These are phyloP conservation scores for Octopus sinensis DNA, from an alignment of 1,140 invertebrate genomes.

Conservation along the genomic window DNA sequence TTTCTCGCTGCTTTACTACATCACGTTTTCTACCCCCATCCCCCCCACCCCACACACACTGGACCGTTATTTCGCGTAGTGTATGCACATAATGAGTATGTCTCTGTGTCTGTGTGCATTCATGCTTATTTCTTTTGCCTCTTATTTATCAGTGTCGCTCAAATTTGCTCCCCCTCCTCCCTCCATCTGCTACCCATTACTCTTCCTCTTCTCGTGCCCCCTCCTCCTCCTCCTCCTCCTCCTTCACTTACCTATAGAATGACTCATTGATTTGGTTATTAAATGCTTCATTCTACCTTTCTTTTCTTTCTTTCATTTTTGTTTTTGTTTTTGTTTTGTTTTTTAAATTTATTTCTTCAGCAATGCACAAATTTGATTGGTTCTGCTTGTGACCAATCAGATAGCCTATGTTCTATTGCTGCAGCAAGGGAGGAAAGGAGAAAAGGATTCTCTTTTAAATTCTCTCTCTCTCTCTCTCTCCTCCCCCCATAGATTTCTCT, in stretches of 20 bases:
- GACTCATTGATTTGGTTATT: neutral
- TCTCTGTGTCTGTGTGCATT: neutral
- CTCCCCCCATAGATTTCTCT: slow-evolving; percentile 15
- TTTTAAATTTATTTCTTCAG: too few species aligned
- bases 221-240: neutral
- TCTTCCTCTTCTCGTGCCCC: neutral
- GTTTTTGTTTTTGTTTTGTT: neutral
- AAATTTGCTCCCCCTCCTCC: slow-evolving; percentile 13
- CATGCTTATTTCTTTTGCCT: neutral
- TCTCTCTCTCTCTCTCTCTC: slow-evolving; percentile 14
- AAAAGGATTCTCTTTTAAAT: neutral
- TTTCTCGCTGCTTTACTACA: neutral
- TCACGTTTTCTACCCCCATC: neutral
- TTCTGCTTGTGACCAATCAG: too few species aligned
- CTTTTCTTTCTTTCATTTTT: neutral
- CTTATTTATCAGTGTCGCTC: neutral
- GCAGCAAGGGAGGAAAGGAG: too few species aligned
- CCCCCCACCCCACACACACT: too few species aligned
- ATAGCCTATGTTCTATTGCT: too few species aligned
- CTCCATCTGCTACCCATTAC: slow-evolving; percentile 19
- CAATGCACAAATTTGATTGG: too few species aligned
- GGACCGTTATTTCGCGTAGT: neutral
- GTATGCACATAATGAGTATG: neutral
- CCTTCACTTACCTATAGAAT: neutral
- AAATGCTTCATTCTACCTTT: neutral